phyloP scores from a whole-genome alignment of 2,888 invertebrate genomes.

The Drosophila mettleri region DNA sequence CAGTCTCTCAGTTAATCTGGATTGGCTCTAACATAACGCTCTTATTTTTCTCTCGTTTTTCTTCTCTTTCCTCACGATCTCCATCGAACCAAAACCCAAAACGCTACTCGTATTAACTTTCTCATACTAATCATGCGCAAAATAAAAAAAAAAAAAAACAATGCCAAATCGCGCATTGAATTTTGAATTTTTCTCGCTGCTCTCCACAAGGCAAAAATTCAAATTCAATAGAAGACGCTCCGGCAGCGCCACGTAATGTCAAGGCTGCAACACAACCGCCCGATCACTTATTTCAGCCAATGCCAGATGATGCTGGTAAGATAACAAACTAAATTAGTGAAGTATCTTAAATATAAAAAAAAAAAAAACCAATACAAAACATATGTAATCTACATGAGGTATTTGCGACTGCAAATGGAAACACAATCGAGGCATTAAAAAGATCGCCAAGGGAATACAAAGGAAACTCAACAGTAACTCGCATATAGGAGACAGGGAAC shows the following conservation, averaged over 20 bases:
- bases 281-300: constrained; percentile 88
- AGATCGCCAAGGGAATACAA: background rate
- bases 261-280: constrained; percentile 88
- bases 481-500: background rate
- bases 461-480: background rate
- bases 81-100: constrained; percentile 62
- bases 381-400: constrained; percentile 15
- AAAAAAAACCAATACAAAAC: background rate
- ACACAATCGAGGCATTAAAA: background rate
- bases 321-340: constrained; percentile 42
- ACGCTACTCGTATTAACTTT: constrained; percentile 71
- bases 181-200: constrained; percentile 76
- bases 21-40: constrained; percentile 79
- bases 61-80: constrained; percentile 76
- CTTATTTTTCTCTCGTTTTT: constrained; percentile 76
- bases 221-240: constrained; percentile 84
- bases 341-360: constrained; percentile 38
- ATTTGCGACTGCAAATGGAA: constrained; percentile 1
- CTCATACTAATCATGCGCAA: constrained; percentile 73
- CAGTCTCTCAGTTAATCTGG: constrained; percentile 50
- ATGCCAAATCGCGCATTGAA: constrained; percentile 70
- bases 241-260: constrained; percentile 85
- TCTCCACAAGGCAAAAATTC: constrained; percentile 79
- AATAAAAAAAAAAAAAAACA: constrained; percentile 37
- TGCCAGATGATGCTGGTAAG: constrained; percentile 91